A percentile compares a stretch with the other conserved stretches of the same genome.
These are phyloP conservation scores for Timema podura DNA, from an alignment of 2,888 invertebrate species.

Conservation along the genomic window DNA sequence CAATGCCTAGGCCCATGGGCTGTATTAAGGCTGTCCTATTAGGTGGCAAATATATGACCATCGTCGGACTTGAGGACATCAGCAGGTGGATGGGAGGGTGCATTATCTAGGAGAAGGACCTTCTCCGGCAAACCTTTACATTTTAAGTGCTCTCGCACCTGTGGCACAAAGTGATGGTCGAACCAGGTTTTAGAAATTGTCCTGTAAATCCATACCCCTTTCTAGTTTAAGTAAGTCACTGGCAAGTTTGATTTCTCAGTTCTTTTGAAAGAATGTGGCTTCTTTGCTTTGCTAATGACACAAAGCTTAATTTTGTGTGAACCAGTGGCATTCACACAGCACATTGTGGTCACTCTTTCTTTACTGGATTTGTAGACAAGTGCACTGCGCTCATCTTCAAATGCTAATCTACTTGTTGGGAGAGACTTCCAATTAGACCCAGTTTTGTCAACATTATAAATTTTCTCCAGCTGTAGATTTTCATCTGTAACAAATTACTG, in stretches of 20 bases:
- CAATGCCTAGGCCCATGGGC: neutral
- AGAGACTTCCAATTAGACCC: neutral
- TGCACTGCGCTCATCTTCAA: neutral
- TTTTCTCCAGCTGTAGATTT: neutral
- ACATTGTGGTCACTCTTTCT: conserved; percentile 2
- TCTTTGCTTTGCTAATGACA: neutral
- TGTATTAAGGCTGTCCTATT: neutral
- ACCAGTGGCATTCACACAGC: neutral
- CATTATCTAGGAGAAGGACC: neutral
- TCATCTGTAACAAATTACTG: neutral
- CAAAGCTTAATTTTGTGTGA: neutral
- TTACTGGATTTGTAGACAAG: neutral
- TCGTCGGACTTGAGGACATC: neutral
- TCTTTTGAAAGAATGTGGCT: neutral
- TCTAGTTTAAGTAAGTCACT: neutral
- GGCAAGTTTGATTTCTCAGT: neutral
- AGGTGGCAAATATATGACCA: conserved; percentile 6
- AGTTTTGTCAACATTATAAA: neutral
- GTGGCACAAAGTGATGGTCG: neutral
- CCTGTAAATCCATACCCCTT: neutral
- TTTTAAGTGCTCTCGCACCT: neutral
- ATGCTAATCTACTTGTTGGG: neutral
- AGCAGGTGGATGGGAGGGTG: neutral
- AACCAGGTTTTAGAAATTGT: neutral
- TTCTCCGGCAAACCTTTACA: conserved; percentile 1